Base-by-base conservation (phyloP, 2,888 invertebrate species). In the Agonopterix arenella region DNA sequence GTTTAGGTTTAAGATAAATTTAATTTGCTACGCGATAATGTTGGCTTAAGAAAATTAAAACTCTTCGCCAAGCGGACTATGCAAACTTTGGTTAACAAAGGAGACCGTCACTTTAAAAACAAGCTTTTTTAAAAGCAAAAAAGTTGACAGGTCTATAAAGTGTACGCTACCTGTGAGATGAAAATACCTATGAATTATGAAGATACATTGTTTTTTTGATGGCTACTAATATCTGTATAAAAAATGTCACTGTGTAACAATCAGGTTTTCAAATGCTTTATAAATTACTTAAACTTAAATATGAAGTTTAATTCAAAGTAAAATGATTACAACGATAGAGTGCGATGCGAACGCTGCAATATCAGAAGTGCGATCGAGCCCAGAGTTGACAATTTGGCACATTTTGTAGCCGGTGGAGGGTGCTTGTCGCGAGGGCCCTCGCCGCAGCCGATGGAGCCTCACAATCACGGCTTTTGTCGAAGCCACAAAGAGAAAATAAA, bases 381-480 rank as follows among this genome's bases (percentile, higher is more conserved):
- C 70, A 61, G 75, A 78, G 69, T 80, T 78, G 77, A 73, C 80
- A 82, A 80, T 82, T 84, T 81, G 77, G 70, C 71, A 76, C 80
- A 80, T 80, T 84, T 80, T 77, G 75, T 77, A 68, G 70, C 72
- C 4, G 61, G 68, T 62, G 54, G 56, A 79, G 80, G 62, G 75
- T 62, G 56, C 78, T 79, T 61, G 59, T 57, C 55, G 55, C 48
- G 56, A 75, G 75, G 45, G 62, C 60, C 46, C 80, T 78, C 59
- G 7, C 47, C 56, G 59, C 54, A 55, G 60, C 67, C 73, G 71
- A 72, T 70, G 76, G 73, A 70, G 67, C 69, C 70, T 71, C 68
- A 66, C 68, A 74, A 68, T 71, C 71, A 62, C 64, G 66, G 64
- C 73, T 76, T 77, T 79, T 80, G 74, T 76, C 70, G 65, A 66